Evolutionary conservation across 2,888 invertebrate species (phyloP).

Genomic region (Drosophila koepferae): DNA sequence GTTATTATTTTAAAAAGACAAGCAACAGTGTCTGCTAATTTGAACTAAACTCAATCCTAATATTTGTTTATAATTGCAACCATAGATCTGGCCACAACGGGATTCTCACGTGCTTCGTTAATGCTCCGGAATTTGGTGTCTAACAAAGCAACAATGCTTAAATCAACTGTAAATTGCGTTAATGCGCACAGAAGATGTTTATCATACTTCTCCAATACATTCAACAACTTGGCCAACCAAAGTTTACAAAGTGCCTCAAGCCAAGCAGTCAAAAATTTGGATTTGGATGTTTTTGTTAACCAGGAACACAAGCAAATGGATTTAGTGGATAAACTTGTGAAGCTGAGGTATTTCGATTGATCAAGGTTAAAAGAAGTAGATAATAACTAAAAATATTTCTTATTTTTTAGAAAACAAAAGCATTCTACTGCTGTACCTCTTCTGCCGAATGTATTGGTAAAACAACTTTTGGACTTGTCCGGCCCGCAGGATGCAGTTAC

Average conservation of each 20-base stretch:
- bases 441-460: slow-evolving; percentile 55
- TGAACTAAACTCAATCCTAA: not conserved
- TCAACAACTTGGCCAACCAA: slow-evolving; percentile 58
- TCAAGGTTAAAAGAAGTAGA: no score
- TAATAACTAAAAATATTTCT: no score
- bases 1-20: not conserved
- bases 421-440: slow-evolving; percentile 57
- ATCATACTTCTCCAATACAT: slow-evolving; percentile 63
- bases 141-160: slow-evolving; percentile 46
- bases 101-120: slow-evolving; percentile 20
- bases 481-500: slow-evolving; percentile 88
- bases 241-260: slow-evolving; percentile 11
- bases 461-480: slow-evolving; percentile 65
- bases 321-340: slow-evolving; percentile 56
- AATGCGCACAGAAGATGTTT: slow-evolving; percentile 44
- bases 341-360: slow-evolving; percentile 45
- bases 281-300: slow-evolving; percentile 64
- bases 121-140: slow-evolving; percentile 21
- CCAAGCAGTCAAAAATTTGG: slow-evolving; percentile 30
- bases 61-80: not conserved
- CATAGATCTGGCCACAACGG: not conserved
- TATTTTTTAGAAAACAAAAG: slow-evolving; percentile 55
- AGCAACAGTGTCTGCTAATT: not conserved
- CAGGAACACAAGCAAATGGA: slow-evolving; percentile 60
- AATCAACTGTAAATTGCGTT: slow-evolving; percentile 37